Conservation (phyloP, 2,888 invertebrate species). For the Ennomos quercinarius region DNA sequence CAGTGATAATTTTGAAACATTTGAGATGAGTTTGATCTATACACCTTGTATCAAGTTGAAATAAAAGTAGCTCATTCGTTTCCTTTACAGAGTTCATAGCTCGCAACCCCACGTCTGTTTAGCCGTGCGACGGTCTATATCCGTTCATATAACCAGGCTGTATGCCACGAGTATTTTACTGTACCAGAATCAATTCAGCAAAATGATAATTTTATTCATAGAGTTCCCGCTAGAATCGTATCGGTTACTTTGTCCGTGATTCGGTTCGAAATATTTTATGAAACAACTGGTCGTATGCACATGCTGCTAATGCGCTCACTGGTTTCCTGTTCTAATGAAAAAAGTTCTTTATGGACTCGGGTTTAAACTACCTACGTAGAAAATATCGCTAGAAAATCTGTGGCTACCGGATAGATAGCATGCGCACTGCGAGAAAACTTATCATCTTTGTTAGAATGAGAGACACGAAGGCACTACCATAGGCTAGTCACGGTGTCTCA, state of each 20-base stretch:
- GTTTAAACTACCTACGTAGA: constrained; percentile 23
- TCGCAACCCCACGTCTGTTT: constrained; percentile 5
- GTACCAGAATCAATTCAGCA: constrained; percentile 81
- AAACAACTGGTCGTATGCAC: constrained; percentile 60
- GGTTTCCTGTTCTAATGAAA: constrained; percentile 43
- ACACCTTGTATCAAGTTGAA: no score
- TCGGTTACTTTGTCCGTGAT: constrained; percentile 83
- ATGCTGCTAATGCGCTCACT: constrained; percentile 49
- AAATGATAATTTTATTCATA: constrained; percentile 85
- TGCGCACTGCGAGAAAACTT: no score
- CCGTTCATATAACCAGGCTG: constrained; percentile 69
- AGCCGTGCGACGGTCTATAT: constrained; percentile 45
- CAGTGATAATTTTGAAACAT: no score
- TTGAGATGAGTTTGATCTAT: no score
- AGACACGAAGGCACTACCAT: no score
- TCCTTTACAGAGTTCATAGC: no score
- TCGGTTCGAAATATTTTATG: constrained; percentile 78
- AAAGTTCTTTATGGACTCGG: constrained; percentile 16
- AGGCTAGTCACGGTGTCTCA: no score
- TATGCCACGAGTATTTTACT: constrained; percentile 75
- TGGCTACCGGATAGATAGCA: not conserved
- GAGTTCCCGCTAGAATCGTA: constrained; percentile 81
- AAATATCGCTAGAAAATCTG: constrained; percentile 5
- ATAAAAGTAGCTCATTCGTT: no score
- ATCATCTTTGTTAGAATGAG: no score